Conservation (phyloP, 2,113 vertebrate species). For the Chaetorhynchus papuensis region DNA sequence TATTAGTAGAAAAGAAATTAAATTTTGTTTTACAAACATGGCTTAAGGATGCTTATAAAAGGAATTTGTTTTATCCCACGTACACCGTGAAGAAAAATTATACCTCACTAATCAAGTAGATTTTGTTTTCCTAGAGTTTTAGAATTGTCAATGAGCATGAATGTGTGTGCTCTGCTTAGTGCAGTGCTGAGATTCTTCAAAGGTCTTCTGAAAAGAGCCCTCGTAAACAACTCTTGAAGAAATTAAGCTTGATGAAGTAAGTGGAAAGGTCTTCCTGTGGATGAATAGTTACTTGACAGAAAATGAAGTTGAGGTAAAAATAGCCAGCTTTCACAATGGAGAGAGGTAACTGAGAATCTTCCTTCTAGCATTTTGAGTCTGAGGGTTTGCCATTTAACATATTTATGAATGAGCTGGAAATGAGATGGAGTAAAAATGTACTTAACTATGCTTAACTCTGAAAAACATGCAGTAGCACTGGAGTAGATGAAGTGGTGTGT, state of each 20-base stretch:
- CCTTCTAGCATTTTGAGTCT: neutral
- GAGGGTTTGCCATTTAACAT: neutral
- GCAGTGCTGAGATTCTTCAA: neutral
- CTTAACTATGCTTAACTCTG: neutral
- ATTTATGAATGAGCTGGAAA: conserved; percentile 1
- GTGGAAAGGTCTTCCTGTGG: neutral
- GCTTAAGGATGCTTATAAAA: neutral
- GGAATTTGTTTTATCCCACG: neutral
- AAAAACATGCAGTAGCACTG: neutral
- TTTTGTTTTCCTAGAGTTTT: neutral
- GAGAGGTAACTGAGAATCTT: neutral
- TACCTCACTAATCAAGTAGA: neutral
- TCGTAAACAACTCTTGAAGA: conserved; percentile 28
- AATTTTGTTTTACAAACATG: neutral
- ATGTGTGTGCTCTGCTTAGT: neutral
- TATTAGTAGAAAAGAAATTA: neutral
- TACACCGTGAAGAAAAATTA: neutral
- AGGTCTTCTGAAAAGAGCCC: neutral
- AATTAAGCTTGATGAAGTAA: conserved; percentile 49
- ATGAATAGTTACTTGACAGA: neutral
- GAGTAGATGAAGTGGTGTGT: neutral
- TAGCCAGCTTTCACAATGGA: neutral
- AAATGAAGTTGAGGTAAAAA: conserved; percentile 13
- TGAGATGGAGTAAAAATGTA: neutral
- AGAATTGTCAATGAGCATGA: neutral